Base-by-base conservation (phyloP, 2,888 invertebrate genomes). In the Phalangium opilio region DNA sequence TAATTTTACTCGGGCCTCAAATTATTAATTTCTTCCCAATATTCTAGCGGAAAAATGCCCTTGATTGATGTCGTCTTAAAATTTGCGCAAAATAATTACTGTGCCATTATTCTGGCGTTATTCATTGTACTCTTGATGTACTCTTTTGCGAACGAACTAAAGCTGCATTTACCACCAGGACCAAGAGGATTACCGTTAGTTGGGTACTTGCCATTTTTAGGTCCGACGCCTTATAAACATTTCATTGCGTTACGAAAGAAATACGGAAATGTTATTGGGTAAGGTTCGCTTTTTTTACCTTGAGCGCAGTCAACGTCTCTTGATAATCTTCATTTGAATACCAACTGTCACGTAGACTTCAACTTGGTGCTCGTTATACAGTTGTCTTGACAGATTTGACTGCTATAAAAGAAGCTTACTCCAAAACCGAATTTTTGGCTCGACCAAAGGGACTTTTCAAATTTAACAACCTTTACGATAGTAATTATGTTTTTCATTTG, bases 311-410 rank as follows among this genome's bases (percentile, higher is more conserved):
- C 19, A 21, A 14, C 19, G 32, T 20, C 8, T 5, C 27, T 3
- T 17, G 21, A n/a, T 11, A 17, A 18, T 34, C 20, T n/a, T n/a
- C n/a, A n/a, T n/a, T n/a, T n/a, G n/a, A n/a, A n/a, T n/a, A n/a
- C n/a, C n/a, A n/a, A n/a, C n/a, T n/a, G n/a, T n/a, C 32, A 43
- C 41, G 2, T 32, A 50, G 50, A n/a, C n/a, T 51, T 8, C 34
- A 46, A 3, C 10, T 51, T 27, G 51, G 51, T 18, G 15, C 20
- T 3, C 45, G 46, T n/a, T 49, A 46, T 18, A 51, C 48, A 2
- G 43, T 52, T 2, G 33, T 52, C 5, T 18, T 50, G 17, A 48
- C 48, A 17, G 52, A 50, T 17, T 48, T 35, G 35, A 35, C 12
- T 1, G 27, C 41, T 2, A 33, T 36, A n/a, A 50, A 50, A 45